A percentile compares a stretch with the other conserved stretches of the same genome.
Conservation (phyloP, 2,888 invertebrate genomes). For the Meiosimyza decipiens region DNA sequence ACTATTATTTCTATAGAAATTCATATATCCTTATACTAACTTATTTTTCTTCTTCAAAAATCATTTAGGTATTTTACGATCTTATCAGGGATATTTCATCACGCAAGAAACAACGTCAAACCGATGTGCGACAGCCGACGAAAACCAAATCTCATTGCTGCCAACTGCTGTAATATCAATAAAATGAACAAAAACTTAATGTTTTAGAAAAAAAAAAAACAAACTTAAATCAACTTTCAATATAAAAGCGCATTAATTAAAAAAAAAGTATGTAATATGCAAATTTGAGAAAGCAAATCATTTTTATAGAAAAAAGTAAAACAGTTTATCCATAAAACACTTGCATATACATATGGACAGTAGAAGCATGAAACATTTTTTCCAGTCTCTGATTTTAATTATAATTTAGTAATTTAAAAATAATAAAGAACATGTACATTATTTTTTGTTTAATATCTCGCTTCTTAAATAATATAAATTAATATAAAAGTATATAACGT, state of each 20-base stretch:
- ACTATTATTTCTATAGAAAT: constrained; percentile 41
- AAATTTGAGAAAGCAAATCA: neutral
- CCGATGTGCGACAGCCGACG: constrained; percentile 66
- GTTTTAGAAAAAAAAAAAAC: neutral
- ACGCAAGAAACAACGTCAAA: constrained; percentile 67
- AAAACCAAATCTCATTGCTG: constrained; percentile 67
- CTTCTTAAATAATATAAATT: constrained; percentile 10
- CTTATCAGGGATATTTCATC: constrained; percentile 68
- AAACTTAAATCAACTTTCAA: constrained; percentile 8
- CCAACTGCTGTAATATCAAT: constrained; percentile 65
- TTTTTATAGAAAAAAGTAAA: constrained; percentile 5
- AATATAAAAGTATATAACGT: constrained; percentile 12
- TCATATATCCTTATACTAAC: constrained; percentile 25
- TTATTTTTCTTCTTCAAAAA: constrained; percentile 14
- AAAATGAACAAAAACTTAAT: constrained; percentile 16
- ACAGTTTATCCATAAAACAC: neutral
- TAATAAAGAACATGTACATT: constrained; percentile 14
- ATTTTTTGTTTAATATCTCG: constrained; percentile 17
- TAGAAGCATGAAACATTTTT: constrained; percentile 23
- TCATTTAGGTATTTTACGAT: constrained; percentile 67
- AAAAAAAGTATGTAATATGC: neutral
- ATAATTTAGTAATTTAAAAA: constrained; percentile 14
- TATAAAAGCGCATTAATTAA: constrained; percentile 1
- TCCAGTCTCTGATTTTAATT: constrained; percentile 26
- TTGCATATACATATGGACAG: constrained; percentile 15